Percentiles rank a stretch among this genome's conserved stretches.
phyloP scores from a whole-genome alignment of 2,888 invertebrate genomes.

The Phalangium opilio region DNA sequence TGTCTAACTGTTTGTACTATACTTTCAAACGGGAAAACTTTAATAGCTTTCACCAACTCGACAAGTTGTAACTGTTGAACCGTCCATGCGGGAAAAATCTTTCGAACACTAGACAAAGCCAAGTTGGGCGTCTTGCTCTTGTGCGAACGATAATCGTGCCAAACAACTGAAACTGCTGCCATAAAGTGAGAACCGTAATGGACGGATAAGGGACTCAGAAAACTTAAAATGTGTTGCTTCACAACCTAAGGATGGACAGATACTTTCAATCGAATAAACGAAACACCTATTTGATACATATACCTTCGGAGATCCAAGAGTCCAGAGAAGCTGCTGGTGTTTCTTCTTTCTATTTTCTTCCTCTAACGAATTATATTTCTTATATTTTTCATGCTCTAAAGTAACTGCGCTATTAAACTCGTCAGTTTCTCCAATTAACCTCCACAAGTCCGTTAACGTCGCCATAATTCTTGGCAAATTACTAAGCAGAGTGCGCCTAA shows the following conservation, averaged over 20 bases:
- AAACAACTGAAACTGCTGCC: conserved; percentile 67
- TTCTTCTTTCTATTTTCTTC: too few species aligned
- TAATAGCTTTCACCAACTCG: conserved; percentile 58
- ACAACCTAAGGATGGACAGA: conserved; percentile 52
- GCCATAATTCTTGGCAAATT: conserved; percentile 66
- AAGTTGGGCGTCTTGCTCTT: neutral
- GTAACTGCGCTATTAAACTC: too few species aligned
- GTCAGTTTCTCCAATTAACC: conserved; percentile 2
- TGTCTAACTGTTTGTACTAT: conserved; percentile 64
- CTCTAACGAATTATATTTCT: too few species aligned
- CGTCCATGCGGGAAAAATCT: conserved; percentile 48
- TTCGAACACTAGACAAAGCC: conserved; percentile 3
- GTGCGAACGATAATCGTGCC: conserved; percentile 45
- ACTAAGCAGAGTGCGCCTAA: conserved; percentile 56
- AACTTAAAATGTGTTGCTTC: conserved; percentile 60
- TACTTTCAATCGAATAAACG: too few species aligned
- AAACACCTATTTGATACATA: too few species aligned
- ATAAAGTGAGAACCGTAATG: conserved; percentile 66
- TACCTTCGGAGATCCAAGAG: conserved; percentile 38
- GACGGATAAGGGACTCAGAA: conserved; percentile 65
- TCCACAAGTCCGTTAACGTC: conserved; percentile 60
- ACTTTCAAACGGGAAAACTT: conserved; percentile 68
- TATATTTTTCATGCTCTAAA: too few species aligned
- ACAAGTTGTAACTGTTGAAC: conserved; percentile 57
- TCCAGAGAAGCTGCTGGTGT: conserved; percentile 24